These are phyloP conservation scores for Drosophila monieri DNA, from an alignment of 2,888 invertebrate species.

Conservation along the genomic window DNA sequence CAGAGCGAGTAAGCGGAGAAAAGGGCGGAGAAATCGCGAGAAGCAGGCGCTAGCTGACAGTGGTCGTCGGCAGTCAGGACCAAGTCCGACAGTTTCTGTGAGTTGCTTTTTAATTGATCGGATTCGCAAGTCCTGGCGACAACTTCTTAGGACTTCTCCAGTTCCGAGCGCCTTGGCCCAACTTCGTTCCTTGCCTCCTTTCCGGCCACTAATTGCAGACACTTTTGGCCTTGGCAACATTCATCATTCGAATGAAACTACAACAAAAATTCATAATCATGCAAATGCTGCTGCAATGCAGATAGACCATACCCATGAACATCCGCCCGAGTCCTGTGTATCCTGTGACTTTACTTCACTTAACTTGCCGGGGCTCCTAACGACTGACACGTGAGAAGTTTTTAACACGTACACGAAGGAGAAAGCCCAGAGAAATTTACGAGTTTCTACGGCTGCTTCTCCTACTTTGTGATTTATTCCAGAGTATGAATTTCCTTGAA, in stretches of 20 bases:
- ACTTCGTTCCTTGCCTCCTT: not conserved
- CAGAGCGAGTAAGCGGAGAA: not conserved
- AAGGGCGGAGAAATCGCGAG: not conserved
- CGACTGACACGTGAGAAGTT: conserved; percentile 73
- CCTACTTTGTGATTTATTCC: conserved; percentile 63
- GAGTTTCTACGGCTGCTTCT: conserved; percentile 16
- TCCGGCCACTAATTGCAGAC: conserved; percentile 67
- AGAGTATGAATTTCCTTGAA: conserved; percentile 44
- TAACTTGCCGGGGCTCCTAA: conserved; percentile 43
- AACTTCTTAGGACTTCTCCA: conserved; percentile 18
- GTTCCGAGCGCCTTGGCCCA: conserved; percentile 10
- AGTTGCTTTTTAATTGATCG: conserved; percentile 51
- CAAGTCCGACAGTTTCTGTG: conserved; percentile 19
- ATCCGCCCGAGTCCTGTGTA: conserved; percentile 21
- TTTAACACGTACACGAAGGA: conserved; percentile 65
- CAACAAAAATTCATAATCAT: conserved; percentile 59
- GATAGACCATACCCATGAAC: conserved; percentile 46
- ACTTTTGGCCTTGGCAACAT: conserved; percentile 41
- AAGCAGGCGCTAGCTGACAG: conserved; percentile 7
- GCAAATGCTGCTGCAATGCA: conserved; percentile 75
- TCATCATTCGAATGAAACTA: conserved; percentile 48
- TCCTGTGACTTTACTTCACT: conserved; percentile 34
- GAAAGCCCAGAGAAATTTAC: conserved; percentile 47
- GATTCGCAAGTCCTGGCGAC: conserved; percentile 17
- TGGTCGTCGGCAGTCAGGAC: conserved; percentile 28